A percentile compares a stretch with the other conserved stretches of the same genome.
Evolutionary conservation across 2,888 invertebrate species (phyloP).

Genomic region (Polydrusus cervinus): DNA sequence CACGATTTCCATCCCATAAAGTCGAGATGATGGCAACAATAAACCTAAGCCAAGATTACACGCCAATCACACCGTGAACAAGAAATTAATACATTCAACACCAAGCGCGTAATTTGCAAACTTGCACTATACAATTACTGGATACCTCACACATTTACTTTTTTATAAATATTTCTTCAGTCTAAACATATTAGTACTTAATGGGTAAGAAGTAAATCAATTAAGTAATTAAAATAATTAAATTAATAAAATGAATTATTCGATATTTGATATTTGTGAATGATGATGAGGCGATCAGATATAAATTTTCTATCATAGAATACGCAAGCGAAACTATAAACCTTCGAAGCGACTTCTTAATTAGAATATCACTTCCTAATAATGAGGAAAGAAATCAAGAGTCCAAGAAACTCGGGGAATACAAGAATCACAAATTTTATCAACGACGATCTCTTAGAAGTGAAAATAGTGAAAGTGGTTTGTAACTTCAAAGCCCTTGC

Average conservation of each 20-base stretch:
- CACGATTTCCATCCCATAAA: conserved; percentile 17
- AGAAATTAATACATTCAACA: conserved; percentile 35
- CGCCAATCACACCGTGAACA: conserved; percentile 32
- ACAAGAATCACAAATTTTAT: too few species aligned
- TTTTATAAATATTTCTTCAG: conserved; percentile 1
- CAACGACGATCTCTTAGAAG: too few species aligned
- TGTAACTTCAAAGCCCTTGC: too few species aligned
- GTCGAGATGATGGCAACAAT: conserved; percentile 16
- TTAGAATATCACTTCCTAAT: too few species aligned
- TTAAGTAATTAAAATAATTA: not conserved
- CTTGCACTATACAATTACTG: conserved; percentile 3
- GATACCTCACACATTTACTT: conserved; percentile 27
- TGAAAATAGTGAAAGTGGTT: too few species aligned
- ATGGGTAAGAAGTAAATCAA: not conserved
- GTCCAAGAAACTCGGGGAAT: too few species aligned
- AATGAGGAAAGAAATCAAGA: too few species aligned
- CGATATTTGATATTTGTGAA: too few species aligned
- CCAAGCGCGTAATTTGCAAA: conserved; percentile 29
- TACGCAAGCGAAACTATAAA: too few species aligned
- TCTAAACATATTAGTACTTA: not conserved
- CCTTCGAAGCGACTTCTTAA: too few species aligned
- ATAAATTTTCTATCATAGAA: too few species aligned
- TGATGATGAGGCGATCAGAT: too few species aligned
- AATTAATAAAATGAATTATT: not conserved
- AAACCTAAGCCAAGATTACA: conserved; percentile 38